Conservation (phyloP, 2,888 invertebrate genomes). For the Drosophila anomalata region DNA sequence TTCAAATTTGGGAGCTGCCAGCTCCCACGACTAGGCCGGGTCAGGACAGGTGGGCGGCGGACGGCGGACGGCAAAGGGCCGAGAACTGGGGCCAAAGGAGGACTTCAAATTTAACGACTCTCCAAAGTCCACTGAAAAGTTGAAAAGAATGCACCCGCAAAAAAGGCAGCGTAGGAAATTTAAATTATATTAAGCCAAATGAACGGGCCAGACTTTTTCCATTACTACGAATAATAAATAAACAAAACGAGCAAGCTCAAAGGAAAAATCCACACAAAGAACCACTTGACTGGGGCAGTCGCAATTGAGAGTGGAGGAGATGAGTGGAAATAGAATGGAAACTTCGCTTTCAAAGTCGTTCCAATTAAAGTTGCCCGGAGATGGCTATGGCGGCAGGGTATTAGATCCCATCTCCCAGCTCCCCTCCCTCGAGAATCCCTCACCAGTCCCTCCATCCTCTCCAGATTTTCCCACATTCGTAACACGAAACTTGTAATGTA, state of each 20-base stretch:
- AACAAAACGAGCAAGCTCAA: conserved; percentile 46
- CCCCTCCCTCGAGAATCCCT: background rate
- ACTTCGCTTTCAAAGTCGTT: conserved; percentile 47
- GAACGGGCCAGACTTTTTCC: conserved; percentile 46
- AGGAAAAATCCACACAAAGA: conserved; percentile 47
- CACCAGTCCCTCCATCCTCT: background rate
- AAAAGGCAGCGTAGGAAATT: conserved; percentile 45
- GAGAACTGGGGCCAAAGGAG: conserved; percentile 12
- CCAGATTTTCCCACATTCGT: conserved; percentile 36
- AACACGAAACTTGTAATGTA: conserved; percentile 67
- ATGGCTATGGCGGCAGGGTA: background rate
- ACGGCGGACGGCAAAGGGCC: no score
- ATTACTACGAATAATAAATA: conserved; percentile 67
- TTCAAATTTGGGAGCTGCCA: conserved; percentile 62
- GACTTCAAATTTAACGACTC: conserved; percentile 74
- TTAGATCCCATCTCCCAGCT: background rate
- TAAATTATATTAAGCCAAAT: conserved; percentile 76
- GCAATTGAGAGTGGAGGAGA: conserved; percentile 38
- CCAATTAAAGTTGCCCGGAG: conserved; percentile 61
- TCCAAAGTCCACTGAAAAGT: conserved; percentile 76
- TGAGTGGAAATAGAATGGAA: conserved; percentile 35
- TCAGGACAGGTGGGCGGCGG: conserved; percentile 6
- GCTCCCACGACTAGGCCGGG: conserved; percentile 17
- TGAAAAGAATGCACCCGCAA: conserved; percentile 4
- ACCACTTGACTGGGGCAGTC: conserved; percentile 39